phyloP scores from a whole-genome alignment of 2,113 vertebrate genomes.

The Anseranas semipalmata region DNA sequence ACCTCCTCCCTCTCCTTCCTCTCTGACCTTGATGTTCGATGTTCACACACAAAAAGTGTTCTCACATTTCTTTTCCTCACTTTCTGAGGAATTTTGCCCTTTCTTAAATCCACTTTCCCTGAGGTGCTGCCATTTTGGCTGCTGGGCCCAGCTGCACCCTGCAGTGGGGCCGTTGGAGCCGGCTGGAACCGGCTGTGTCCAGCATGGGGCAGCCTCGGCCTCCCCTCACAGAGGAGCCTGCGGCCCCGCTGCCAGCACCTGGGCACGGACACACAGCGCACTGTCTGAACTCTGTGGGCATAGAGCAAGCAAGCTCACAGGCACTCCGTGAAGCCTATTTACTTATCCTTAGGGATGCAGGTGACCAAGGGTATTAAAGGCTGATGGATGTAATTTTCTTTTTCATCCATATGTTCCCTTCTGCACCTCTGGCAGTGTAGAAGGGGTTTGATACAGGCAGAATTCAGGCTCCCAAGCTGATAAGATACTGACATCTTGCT shows the following conservation, averaged over 20 bases:
- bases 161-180: too few species aligned
- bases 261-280: background rate
- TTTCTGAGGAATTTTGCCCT: background rate
- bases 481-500: background rate
- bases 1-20: too few species aligned
- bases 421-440: background rate
- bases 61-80: background rate
- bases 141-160: background rate
- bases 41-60: too few species aligned
- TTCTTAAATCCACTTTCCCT: background rate
- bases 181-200: too few species aligned
- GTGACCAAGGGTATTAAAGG: background rate
- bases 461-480: background rate
- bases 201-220: too few species aligned
- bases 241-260: fast-evolving
- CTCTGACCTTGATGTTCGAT: background rate
- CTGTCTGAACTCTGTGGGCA: background rate
- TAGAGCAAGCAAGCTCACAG: background rate
- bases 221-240: background rate
- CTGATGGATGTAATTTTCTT: background rate
- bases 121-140: fast-evolving
- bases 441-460: background rate
- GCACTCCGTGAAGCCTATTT: background rate
- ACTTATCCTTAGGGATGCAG: background rate
- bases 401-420: background rate